These are phyloP conservation scores for Desoria tigrina DNA, from an alignment of 2,888 invertebrate species.

Conservation along the genomic window DNA sequence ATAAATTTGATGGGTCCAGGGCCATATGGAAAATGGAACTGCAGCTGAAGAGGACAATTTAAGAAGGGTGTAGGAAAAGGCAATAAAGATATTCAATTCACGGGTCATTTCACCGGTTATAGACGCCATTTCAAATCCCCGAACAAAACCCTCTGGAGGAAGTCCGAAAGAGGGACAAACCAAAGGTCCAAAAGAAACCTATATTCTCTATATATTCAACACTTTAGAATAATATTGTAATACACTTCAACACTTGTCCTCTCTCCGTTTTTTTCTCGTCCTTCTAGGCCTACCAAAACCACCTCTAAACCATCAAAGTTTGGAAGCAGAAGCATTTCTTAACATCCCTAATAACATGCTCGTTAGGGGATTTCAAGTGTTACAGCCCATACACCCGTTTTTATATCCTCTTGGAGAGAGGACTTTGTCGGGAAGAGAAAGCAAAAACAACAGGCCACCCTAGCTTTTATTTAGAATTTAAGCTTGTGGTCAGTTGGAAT, in stretches of 20 bases:
- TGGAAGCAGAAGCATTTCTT: no score
- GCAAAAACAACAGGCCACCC: background rate
- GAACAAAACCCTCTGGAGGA: background rate
- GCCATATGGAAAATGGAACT: no score
- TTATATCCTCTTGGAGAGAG: background rate
- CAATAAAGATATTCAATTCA: conserved; percentile 14
- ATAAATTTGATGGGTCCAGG: background rate
- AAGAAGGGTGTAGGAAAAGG: background rate
- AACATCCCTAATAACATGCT: no score
- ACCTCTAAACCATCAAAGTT: no score
- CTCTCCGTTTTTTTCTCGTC: no score
- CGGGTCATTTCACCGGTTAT: conserved; percentile 11
- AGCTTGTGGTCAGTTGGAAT: background rate
- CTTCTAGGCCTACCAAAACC: no score
- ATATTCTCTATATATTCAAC: no score
- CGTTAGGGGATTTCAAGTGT: background rate
- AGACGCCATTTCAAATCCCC: conserved; percentile 8
- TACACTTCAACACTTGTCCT: no score
- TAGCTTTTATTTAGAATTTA: conserved; percentile 7
- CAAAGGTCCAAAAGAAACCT: no score
- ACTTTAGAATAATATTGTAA: no score
- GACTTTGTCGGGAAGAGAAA: background rate
- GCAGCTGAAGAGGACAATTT: no score
- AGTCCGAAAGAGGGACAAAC: background rate
- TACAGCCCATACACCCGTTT: background rate